Evolutionary conservation across 2,113 vertebrate genomes (phyloP).

Genomic region (Mormoops blainvillei): DNA sequence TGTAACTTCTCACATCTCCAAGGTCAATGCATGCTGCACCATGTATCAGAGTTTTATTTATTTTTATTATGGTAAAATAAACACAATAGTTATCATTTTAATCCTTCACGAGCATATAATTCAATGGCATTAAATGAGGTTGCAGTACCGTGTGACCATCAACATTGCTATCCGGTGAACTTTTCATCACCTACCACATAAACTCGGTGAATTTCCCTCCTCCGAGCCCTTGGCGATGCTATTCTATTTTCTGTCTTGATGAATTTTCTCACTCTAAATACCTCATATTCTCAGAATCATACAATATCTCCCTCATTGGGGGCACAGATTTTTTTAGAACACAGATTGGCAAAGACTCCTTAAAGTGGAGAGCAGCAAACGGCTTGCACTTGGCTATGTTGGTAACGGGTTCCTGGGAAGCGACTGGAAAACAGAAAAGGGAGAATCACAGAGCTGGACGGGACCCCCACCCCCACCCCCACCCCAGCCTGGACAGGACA

Average conservation of each 20-base stretch:
- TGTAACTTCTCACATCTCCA: not conserved
- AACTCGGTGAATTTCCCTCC: not conserved
- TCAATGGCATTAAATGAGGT: not conserved
- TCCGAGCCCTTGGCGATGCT: too few relatives aligned
- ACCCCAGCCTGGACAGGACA: accelerated
- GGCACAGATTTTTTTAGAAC: not conserved
- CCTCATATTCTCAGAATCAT: too few relatives aligned
- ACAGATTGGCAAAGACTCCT: not conserved
- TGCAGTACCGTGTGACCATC: not conserved
- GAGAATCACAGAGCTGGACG: not conserved
- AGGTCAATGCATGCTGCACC: not conserved
- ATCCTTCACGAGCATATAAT: not conserved
- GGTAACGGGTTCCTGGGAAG: not conserved
- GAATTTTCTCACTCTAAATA: not conserved
- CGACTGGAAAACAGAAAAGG: not conserved
- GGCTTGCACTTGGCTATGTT: accelerated
- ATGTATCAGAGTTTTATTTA: not conserved
- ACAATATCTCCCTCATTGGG: not conserved
- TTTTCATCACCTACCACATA: not conserved
- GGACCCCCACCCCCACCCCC: not conserved
- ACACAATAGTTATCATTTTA: not conserved
- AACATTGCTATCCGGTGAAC: not conserved
- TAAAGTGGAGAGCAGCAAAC: not conserved
- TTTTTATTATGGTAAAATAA: not conserved
- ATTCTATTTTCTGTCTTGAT: not conserved